Conservation (phyloP, 2,888 invertebrate species). For the Microctonus hyperodae region DNA sequence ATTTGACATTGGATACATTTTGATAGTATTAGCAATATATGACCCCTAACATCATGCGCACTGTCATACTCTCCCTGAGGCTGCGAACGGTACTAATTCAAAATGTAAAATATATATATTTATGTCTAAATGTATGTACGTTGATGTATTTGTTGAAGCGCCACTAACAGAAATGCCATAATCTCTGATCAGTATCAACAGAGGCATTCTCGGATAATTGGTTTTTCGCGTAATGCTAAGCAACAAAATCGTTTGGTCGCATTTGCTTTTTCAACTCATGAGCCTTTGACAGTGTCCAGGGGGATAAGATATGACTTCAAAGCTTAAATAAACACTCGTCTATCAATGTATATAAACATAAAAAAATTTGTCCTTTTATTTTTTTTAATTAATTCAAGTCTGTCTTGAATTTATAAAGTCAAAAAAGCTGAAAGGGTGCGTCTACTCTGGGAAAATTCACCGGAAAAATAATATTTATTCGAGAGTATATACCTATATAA, state of each 20-base stretch:
- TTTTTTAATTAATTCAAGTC: background rate
- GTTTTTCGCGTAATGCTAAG: slow-evolving; percentile 61
- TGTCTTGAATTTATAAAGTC: background rate
- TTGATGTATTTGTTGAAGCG: background rate
- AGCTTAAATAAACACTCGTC: slow-evolving; percentile 25
- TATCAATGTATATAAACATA: background rate
- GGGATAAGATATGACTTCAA: slow-evolving; percentile 28
- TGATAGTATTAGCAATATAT: slow-evolving; percentile 49
- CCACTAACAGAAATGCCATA: slow-evolving; percentile 8
- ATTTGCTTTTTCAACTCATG: slow-evolving; percentile 37
- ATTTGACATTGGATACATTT: slow-evolving; percentile 59
- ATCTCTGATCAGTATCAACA: slow-evolving; percentile 54
- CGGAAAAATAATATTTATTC: no score
- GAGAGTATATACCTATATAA: no score
- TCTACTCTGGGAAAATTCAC: background rate
- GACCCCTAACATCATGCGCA: slow-evolving; percentile 38
- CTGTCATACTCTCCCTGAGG: slow-evolving; percentile 32
- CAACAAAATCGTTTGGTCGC: slow-evolving; percentile 42
- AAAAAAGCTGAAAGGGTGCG: background rate
- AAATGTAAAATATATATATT: background rate
- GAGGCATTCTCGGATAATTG: slow-evolving; percentile 60
- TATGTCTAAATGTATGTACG: background rate
- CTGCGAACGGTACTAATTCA: slow-evolving; percentile 5
- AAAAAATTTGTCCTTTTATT: background rate
- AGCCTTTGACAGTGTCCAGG: slow-evolving; percentile 26